These are phyloP conservation scores for Sarcophaga bullata DNA, from an alignment of 1,140 invertebrate species.

Conservation along the genomic window DNA sequence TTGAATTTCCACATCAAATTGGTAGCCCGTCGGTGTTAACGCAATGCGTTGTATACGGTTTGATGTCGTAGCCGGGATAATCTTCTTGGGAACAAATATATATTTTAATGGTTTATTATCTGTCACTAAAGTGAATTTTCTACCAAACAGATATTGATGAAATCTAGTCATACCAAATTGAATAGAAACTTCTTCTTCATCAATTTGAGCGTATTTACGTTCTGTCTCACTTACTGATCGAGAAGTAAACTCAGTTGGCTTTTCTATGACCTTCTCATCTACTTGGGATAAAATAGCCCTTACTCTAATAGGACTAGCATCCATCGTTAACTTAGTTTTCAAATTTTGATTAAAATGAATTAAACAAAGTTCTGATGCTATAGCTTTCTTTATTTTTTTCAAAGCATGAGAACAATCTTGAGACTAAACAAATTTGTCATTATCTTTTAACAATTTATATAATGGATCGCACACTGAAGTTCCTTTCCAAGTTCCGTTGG, in stretches of 20 bases:
- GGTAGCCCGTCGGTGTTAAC: constrained; percentile 49
- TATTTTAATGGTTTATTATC: constrained; percentile 66
- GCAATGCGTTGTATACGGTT: constrained; percentile 56
- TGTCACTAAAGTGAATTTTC: constrained; percentile 65
- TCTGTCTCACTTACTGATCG: constrained; percentile 65
- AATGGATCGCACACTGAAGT: constrained; percentile 55
- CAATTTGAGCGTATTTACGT: constrained; percentile 65
- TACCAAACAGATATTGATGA: constrained; percentile 65
- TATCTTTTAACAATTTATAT: constrained; percentile 47
- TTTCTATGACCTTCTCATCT: constrained; percentile 54
- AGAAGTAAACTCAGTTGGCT: constrained; percentile 66
- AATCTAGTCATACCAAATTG: constrained; percentile 63
- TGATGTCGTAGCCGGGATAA: constrained; percentile 54
- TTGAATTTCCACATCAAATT: constrained; percentile 47
- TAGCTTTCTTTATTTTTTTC: constrained; percentile 4
- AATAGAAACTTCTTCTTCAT: constrained; percentile 67
- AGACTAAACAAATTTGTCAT: background rate
- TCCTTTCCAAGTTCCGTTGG: constrained; percentile 53
- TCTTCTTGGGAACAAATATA: constrained; percentile 60
- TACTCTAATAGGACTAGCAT: constrained; percentile 53
- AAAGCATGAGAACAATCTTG: background rate
- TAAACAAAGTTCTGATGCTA: constrained; percentile 26
- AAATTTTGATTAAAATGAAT: constrained; percentile 43
- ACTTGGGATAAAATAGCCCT: constrained; percentile 65
- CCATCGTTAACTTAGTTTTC: constrained; percentile 38